Evolutionary conservation across 2,113 vertebrate genomes (phyloP).

Genomic region (Sus scrofa): DNA sequence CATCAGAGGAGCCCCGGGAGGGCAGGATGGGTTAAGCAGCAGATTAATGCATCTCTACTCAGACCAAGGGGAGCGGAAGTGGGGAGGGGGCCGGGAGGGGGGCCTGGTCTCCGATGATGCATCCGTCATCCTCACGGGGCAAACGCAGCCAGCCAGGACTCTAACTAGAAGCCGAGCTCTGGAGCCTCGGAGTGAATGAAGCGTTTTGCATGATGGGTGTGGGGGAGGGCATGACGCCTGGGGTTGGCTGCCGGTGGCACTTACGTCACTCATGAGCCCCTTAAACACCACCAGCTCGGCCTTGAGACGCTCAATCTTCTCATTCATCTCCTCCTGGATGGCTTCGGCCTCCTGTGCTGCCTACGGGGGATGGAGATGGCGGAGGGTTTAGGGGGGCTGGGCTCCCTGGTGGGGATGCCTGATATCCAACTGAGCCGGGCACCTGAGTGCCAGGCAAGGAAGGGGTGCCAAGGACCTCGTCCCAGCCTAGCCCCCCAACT

Average conservation of each 20-base stretch:
- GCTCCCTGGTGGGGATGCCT: not conserved
- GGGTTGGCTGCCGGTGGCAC: slow-evolving; percentile 80
- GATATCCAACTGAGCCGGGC: not conserved
- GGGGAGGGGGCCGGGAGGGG: slow-evolving; percentile 27
- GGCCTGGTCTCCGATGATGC: slow-evolving; percentile 86
- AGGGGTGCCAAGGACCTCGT: not conserved
- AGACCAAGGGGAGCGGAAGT: slow-evolving; percentile 83
- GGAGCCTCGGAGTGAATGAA: slow-evolving; percentile 81
- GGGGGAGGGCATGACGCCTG: not conserved
- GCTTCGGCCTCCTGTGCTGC: slow-evolving; percentile 93
- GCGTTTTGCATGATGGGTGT: slow-evolving; percentile 82
- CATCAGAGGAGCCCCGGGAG: slow-evolving; percentile 39
- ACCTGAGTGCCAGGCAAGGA: not conserved
- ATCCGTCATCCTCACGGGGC: slow-evolving; percentile 74
- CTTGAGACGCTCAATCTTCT: slow-evolving; percentile 97
- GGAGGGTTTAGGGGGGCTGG: not conserved
- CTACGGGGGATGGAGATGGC: slow-evolving; percentile 83
- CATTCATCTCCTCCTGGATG: slow-evolving; percentile 94
- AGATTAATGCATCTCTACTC: slow-evolving; percentile 89
- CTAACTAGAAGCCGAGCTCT: slow-evolving; percentile 87
- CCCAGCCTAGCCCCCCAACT: not conserved
- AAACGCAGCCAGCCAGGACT: slow-evolving; percentile 86
- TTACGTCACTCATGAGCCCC: slow-evolving; percentile 98
- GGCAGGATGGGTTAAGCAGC: slow-evolving; percentile 84
- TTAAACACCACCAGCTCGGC: slow-evolving; percentile 98